phyloP scores from a whole-genome alignment of 2,113 vertebrate genomes.

The Barbus barbus region DNA sequence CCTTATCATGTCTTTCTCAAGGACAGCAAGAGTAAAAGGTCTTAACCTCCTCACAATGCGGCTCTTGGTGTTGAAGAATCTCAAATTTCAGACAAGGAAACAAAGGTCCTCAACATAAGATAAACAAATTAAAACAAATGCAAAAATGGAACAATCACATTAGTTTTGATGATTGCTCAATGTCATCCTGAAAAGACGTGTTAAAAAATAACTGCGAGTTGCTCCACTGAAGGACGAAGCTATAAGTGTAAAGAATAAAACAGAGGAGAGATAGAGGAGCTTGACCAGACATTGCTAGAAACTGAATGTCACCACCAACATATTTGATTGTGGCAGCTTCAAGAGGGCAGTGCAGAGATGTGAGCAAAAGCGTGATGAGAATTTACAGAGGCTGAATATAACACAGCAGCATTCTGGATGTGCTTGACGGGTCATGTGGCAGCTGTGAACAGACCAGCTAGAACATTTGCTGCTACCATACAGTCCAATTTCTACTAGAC shows the following conservation, averaged over 20 bases:
- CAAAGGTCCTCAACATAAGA: not conserved
- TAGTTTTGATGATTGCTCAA: not conserved
- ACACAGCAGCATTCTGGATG: not conserved
- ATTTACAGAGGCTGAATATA: slow-evolving; percentile 1
- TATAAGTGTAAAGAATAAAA: not conserved
- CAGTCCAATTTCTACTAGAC: not conserved
- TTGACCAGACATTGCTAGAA: not conserved
- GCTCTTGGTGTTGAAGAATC: not conserved
- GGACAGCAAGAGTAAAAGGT: not conserved
- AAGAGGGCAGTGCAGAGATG: not conserved
- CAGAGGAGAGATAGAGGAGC: not conserved
- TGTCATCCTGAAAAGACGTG: not conserved
- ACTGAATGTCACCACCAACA: not conserved
- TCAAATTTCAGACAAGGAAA: not conserved
- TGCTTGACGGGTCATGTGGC: not conserved
- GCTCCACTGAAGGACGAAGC: not conserved
- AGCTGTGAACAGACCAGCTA: not conserved
- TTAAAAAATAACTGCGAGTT: not conserved
- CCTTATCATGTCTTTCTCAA: not conserved
- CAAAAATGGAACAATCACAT: not conserved
- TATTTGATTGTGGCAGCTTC: slow-evolving; percentile 13
- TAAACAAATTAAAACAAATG: no score
- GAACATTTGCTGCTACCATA: not conserved
- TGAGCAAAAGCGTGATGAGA: not conserved
- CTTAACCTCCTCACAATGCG: not conserved